Evolutionary conservation across 1,140 invertebrate species (phyloP), one percentile per base, ranked within the genome.

Genomic region (Agrypnia vestita): DNA sequence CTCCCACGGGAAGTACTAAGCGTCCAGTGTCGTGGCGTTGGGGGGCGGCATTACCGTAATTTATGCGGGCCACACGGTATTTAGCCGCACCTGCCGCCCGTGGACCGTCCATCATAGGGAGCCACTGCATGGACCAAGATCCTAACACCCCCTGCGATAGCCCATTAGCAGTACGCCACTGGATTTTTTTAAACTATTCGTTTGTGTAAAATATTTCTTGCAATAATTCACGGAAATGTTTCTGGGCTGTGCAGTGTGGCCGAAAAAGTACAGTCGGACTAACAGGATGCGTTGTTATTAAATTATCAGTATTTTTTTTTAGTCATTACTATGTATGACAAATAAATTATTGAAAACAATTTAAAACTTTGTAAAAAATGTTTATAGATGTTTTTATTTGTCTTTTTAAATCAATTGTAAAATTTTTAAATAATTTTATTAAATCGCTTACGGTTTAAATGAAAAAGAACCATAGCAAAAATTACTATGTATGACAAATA

Each of bases 1-100:
- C 43, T n/a, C 19, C 13, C 35, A 43, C 67, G 67, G 67, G 15
- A 47, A 17, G 64, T 35, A 73, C 71, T 11, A 25, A 73, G 71
- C 47, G 71, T 73, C 71, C 71, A 64, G 77, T 35, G 49, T 64
- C 55, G 59, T 51, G 15, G 71, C n/a, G n/a, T 44, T 49, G 55
- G 19, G 73, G 71, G 73, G 53, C 81, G 53, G 81, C 81, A 80
- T 83, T 83, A 83, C 74, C 76, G 74, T 83, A 83, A 83, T 83
- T 83, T 83, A 83, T 83, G 81, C 81, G 79, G 75, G 19, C 81
- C 69, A 56, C 78, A 74, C 71, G 81, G 81, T 83, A 83, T 83
- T 83, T 83, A 83, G 75, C 53, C 81, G 55, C 81, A 83, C 81
- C 81, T 83, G 81, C 73, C 81, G 79, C 81, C 78, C 15, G 74